Base-by-base conservation (phyloP, 2,888 invertebrate species). In the Drosophila subsilvestris region DNA sequence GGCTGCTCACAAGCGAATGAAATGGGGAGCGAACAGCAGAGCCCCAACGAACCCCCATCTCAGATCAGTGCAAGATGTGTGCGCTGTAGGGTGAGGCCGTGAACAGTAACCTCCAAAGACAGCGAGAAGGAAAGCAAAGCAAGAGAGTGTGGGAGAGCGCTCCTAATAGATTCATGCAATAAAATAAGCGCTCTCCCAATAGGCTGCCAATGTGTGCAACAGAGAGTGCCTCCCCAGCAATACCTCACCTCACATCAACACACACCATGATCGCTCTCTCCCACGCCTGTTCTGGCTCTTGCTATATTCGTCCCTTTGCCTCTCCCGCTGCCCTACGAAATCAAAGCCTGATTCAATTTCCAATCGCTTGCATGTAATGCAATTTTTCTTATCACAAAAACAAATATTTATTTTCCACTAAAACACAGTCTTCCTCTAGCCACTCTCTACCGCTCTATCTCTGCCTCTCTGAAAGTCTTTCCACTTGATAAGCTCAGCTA, bases 1-100 rank as follows among this genome's bases (percentile, higher is more conserved):
- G 89, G 87, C 89, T 80, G 86, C 90, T 86, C 78, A 63, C 79
- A 79, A 85, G 79, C 86, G 90, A 86, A 87, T 86, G 90, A 89
- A 65, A 63, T 51, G 9, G 48, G 27, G 14, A 20, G 44, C 37
- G 37, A 32, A 56, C 51, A 14, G 27, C 51, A 22, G 22, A 44
- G 27, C 60, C 49, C 45, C 63, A 48, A 37, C 22, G 59, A 54
- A 51, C 61, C 54, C 51, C 76, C 62, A 27, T 7, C 37, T 14
- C 37, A 7, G 37, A 37, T 14, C n/a, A 7, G n/a, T 37, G 7
- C 37, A 37, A 37, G 37, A n/a, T 7, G 14, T n/a, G n/a, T 37
- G 14, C 14, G 37, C 14, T n/a, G 14, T 7, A 7, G 37, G 37
- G 37, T 37, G 37, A 7, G 37, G 7, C n/a, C 7, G n/a, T 14